Conservation (phyloP, 2,113 vertebrate species). For the Pao palembangensis region DNA sequence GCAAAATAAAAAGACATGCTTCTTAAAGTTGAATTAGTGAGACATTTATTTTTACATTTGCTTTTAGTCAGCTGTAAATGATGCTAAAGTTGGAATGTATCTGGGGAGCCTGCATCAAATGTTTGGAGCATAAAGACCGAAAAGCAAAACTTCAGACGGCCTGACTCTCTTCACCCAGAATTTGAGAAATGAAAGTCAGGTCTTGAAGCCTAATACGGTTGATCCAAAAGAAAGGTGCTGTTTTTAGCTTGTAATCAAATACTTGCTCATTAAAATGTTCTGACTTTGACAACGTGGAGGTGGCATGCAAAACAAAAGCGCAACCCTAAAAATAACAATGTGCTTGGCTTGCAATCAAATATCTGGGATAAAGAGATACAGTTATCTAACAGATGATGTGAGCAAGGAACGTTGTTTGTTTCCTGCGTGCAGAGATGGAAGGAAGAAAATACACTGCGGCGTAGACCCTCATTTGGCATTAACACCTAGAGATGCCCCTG, state of each 20-base stretch:
- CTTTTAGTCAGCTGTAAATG: too few relatives aligned
- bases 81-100: too few relatives aligned
- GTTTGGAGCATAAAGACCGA: too few relatives aligned
- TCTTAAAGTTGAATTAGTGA: too few relatives aligned
- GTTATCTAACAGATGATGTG: constrained; percentile 24
- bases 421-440: background rate
- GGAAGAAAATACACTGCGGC: constrained; percentile 5
- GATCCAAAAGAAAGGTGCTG: constrained; percentile 9
- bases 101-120: too few relatives aligned
- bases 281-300: constrained; percentile 38
- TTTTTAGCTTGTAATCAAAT: constrained; percentile 38
- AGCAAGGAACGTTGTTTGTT: constrained; percentile 11
- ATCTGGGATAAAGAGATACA: constrained; percentile 3
- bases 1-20: too few relatives aligned
- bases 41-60: too few relatives aligned
- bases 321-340: constrained; percentile 41
- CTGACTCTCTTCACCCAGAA: constrained; percentile 1
- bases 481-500: constrained; percentile 28
- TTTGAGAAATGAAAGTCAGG: constrained; percentile 19
- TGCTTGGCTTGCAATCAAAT: constrained; percentile 5
- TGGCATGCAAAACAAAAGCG: constrained; percentile 35
- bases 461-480: constrained; percentile 2
- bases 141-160: too few relatives aligned
- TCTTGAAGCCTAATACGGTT: constrained; percentile 6
- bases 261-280: constrained; percentile 30